These are phyloP conservation scores for Cyclophora punctaria DNA, from an alignment of 2,888 invertebrate genomes.

Conservation along the genomic window DNA sequence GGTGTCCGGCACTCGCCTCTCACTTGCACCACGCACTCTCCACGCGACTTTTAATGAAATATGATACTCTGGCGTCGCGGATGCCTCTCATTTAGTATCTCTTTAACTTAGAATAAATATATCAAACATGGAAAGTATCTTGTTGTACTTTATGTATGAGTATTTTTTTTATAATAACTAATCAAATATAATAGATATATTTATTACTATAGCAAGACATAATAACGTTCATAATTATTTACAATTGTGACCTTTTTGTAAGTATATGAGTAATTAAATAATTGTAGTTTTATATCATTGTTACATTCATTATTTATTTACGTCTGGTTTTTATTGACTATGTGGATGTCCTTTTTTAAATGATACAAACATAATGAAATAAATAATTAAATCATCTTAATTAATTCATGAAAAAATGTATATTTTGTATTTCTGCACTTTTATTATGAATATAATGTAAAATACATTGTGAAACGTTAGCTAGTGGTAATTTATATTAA, in stretches of 20 bases:
- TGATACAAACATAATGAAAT: neutral
- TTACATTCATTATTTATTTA: conserved; percentile 27
- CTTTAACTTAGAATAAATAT: conserved; percentile 16
- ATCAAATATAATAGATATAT: conserved; percentile 4
- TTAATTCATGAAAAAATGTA: conserved; percentile 17
- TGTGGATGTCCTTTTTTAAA: too few relatives aligned
- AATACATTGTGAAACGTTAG: neutral
- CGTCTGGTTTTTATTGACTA: neutral
- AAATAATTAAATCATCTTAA: neutral
- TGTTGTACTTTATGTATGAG: conserved; percentile 1
- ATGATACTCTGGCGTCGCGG: conserved; percentile 18
- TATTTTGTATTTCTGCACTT: conserved; percentile 20
- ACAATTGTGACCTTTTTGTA: too few relatives aligned
- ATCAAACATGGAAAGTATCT: neutral
- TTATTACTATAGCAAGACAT: neutral
- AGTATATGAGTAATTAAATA: conserved; percentile 5
- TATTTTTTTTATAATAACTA: conserved; percentile 3
- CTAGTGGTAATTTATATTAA: conserved; percentile 15
- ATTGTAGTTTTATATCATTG: conserved; percentile 27
- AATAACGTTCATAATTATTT: neutral
- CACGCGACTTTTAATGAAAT: conserved; percentile 1
- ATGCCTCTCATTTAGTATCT: conserved; percentile 21
- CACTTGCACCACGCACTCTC: conserved; percentile 1
- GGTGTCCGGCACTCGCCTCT: conserved; percentile 7
- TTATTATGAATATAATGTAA: conserved; percentile 3